Conservation (phyloP, 2,888 invertebrate species). For the Lapara coniferarum region DNA sequence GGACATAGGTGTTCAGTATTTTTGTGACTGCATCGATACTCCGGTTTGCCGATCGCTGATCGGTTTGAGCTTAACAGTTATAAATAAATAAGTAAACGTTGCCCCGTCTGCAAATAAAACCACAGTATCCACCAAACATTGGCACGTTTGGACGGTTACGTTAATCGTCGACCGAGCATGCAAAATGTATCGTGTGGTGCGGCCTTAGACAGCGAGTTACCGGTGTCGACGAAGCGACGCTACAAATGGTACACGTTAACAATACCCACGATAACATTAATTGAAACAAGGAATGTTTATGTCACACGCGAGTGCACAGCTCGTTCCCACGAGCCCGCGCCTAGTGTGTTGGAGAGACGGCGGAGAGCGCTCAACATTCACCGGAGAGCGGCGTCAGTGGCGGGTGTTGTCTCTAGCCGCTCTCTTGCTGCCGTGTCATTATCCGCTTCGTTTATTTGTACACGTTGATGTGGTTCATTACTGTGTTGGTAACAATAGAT, state of each 20-base stretch:
- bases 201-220: not conserved
- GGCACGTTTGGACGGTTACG: no score
- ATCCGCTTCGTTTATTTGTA: not conserved
- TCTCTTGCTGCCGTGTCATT: constrained; percentile 1
- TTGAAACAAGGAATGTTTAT: constrained; percentile 1
- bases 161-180: no score
- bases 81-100: no score
- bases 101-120: no score
- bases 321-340: not conserved
- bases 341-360: not conserved
- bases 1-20: no score
- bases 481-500: constrained; percentile 4
- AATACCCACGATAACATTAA: not conserved
- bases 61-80: no score
- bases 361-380: not conserved
- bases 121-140: no score
- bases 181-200: no score
- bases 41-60: no score
- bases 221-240: not conserved
- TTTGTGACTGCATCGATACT: no score
- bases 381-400: not conserved
- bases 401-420: constrained; percentile 10
- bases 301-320: not conserved
- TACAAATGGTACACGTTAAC: not conserved
- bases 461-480: not conserved